Evolutionary conservation across 2,888 invertebrate species (phyloP), one percentile per base, ranked within the genome.

Genomic region (Cyaniris semiargus): DNA sequence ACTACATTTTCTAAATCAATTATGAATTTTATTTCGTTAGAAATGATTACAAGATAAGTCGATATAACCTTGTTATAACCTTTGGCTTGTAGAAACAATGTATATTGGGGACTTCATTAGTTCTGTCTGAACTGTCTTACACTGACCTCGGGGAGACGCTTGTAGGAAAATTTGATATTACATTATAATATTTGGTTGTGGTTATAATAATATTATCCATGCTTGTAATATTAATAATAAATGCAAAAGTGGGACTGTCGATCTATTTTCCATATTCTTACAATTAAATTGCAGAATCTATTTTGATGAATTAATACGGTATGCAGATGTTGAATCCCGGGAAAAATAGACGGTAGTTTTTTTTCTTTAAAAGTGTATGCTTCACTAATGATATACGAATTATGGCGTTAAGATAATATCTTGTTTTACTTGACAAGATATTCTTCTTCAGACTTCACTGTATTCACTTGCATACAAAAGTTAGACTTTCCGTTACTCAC

Each of bases 101-200:
- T 66, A 18, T 31, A 21, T 66, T 31, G 18, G 27, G 27, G 15
- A 66, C 31, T 27, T 66, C 15, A 66, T 66, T 66, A 66, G 27
- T 31, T 66, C 13, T 66, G 18, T 66, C 66, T 66, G 66, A 66
- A 66, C 66, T 66, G 27, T 66, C 66, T 66, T 66, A 66, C n/a
- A 58, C 23, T 66, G 60, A 5, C 23, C 60, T 15, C 60, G 60
- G 23, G 60, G 60, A 66, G 13, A 66, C 27, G 60, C 60, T 66
- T 27, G 23, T 27, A 15, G 60, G 23, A 23, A 4, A 23, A 60
- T 4, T 58, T 58, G 10, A 66, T 27, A 66, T 23, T 66, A 27
- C 4, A 66, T 66, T 21, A 66, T 66, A 23, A 66, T 23, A 66
- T 66, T 66, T 66, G 10, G 7, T 58, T 58, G 8, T 13, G 6